These are phyloP conservation scores for Blastobasis adustella DNA, from an alignment of 2,888 invertebrate species.

Conservation along the genomic window DNA sequence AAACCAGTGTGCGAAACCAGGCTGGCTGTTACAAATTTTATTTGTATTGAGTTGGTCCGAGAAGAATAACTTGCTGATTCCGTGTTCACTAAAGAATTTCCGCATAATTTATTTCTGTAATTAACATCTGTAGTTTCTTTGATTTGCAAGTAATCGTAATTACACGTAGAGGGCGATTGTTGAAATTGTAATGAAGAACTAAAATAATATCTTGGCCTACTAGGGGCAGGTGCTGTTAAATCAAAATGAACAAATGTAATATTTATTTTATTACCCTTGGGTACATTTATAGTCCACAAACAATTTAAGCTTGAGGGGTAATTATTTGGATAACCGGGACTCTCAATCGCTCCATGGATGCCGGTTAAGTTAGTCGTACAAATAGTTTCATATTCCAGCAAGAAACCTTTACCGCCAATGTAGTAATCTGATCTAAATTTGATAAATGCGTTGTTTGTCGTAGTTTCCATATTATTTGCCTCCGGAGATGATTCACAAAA, in stretches of 20 bases:
- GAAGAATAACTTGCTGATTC: slow-evolving; percentile 73
- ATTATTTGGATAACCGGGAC: slow-evolving; percentile 85
- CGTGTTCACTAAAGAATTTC: slow-evolving; percentile 22
- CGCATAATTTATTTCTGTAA: slow-evolving; percentile 59
- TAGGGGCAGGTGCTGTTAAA: slow-evolving; percentile 14
- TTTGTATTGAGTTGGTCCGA: slow-evolving; percentile 70
- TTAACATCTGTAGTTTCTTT: slow-evolving; percentile 51
- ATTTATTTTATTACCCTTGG: slow-evolving; percentile 85
- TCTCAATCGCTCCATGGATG: slow-evolving; percentile 86
- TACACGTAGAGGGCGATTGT: slow-evolving; percentile 47
- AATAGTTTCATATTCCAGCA: slow-evolving; percentile 82
- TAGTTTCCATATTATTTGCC: slow-evolving; percentile 69
- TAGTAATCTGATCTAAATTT: slow-evolving; percentile 83
- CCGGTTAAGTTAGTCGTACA: slow-evolving; percentile 79
- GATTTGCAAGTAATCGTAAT: slow-evolving; percentile 75
- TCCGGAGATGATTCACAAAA: slow-evolving; percentile 72
- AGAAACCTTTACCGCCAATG: slow-evolving; percentile 82
- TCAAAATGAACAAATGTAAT: slow-evolving; percentile 88
- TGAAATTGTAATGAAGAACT: too few relatives aligned
- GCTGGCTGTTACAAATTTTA: slow-evolving; percentile 79
- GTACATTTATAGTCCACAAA: slow-evolving; percentile 83
- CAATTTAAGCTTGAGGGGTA: slow-evolving; percentile 81
- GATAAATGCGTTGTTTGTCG: slow-evolving; percentile 78
- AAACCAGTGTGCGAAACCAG: slow-evolving; percentile 79
- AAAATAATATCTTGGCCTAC: neutral